phyloP scores from a whole-genome alignment of 92 coral and sea anemone species.

The Parazoanthus atlanticus region DNA sequence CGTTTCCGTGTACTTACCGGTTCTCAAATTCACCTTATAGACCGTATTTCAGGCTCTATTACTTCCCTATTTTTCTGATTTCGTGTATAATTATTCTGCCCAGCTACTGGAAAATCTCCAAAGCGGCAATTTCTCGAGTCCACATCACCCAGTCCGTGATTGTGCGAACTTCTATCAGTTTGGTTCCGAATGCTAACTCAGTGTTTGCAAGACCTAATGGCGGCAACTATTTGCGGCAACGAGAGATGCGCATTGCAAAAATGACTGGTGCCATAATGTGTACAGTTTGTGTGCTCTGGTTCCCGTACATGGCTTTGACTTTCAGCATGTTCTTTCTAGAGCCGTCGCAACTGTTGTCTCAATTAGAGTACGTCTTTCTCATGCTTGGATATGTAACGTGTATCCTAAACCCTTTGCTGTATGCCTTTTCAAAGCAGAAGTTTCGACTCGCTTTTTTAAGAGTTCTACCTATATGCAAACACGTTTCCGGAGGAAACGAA shows the following conservation, averaged over 20 bases:
- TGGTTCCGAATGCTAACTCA: constrained; percentile 51
- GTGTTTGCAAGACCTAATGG: constrained; percentile 46
- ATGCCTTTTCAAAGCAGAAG: constrained; percentile 85
- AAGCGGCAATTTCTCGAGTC: constrained; percentile 77
- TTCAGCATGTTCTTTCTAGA: constrained; percentile 59
- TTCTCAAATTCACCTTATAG: constrained; percentile 55
- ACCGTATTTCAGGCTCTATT: constrained; percentile 64
- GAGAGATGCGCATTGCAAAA: constrained; percentile 82
- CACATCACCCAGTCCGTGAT: constrained; percentile 63
- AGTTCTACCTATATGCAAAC: constrained; percentile 60
- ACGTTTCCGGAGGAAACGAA: neutral
- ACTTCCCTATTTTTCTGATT: constrained; percentile 64
- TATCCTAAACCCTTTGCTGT: constrained; percentile 74
- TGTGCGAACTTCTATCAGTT: constrained; percentile 64
- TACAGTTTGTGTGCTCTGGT: constrained; percentile 78
- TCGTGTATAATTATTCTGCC: constrained; percentile 67
- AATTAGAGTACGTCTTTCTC: constrained; percentile 69
- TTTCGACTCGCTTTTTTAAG: constrained; percentile 70
- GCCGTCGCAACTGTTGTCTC: constrained; percentile 50
- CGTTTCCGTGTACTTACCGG: constrained; percentile 43
- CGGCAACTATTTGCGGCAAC: constrained; percentile 55
- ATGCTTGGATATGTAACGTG: constrained; percentile 81
- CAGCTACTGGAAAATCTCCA: constrained; percentile 78
- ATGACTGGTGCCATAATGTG: constrained; percentile 85
- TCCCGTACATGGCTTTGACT: constrained; percentile 78